phyloP scores from a whole-genome alignment of 1,140 invertebrate species.

The Zaprionus africanus region DNA sequence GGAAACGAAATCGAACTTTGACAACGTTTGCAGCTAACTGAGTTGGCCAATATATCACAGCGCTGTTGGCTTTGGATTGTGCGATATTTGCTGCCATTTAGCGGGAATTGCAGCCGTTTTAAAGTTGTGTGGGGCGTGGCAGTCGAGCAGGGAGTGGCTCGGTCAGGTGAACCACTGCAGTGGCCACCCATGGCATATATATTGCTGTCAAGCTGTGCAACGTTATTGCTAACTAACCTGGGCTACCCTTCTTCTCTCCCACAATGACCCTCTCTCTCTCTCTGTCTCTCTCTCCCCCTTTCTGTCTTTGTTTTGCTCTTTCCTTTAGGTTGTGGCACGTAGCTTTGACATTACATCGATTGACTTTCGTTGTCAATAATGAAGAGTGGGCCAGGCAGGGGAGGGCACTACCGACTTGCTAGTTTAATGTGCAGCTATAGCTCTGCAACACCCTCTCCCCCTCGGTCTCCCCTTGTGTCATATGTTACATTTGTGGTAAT shows the following conservation, averaged over 20 bases:
- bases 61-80: background rate
- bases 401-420: slow-evolving; percentile 7
- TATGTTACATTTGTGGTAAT: slow-evolving; percentile 22
- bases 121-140: slow-evolving; percentile 37
- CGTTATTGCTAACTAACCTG: slow-evolving; percentile 18
- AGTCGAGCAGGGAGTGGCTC: slow-evolving; percentile 32
- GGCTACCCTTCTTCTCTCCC: background rate
- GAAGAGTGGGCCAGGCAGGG: background rate
- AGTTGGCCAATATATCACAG: slow-evolving; percentile 29
- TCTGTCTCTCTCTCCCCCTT: background rate
- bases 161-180: slow-evolving; percentile 24
- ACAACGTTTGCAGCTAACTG: slow-evolving; percentile 6
- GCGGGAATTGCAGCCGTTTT: slow-evolving; percentile 39
- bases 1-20: slow-evolving; percentile 5
- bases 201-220: slow-evolving; percentile 35
- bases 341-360: slow-evolving; percentile 48
- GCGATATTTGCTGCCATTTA: slow-evolving; percentile 48
- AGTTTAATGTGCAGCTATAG: slow-evolving; percentile 16
- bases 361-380: slow-evolving; percentile 39
- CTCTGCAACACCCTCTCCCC: background rate
- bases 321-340: slow-evolving; percentile 24
- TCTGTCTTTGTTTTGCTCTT: slow-evolving; percentile 2
- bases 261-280: background rate
- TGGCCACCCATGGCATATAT: slow-evolving; percentile 17
- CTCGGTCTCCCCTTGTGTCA: background rate